Evolutionary conservation across 2,888 invertebrate genomes (phyloP).

Genomic region (Ametastegia equiseti): DNA sequence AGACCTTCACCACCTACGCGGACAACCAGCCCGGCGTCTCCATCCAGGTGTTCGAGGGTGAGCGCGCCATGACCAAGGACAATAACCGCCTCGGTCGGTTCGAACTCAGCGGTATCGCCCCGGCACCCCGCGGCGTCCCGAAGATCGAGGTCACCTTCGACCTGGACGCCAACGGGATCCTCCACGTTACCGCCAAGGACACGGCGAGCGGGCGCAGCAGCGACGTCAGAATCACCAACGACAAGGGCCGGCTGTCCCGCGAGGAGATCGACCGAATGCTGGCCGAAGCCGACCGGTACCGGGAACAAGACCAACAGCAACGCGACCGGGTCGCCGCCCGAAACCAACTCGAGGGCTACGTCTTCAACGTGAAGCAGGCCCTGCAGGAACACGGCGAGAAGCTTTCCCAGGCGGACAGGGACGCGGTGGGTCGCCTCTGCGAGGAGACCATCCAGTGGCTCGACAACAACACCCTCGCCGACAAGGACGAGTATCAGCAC

Average conservation of each 20-base stretch:
- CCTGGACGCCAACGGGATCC: conserved; percentile 87
- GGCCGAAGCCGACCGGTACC: conserved; percentile 85
- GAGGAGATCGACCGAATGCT: conserved; percentile 90
- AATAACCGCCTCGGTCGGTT: conserved; percentile 84
- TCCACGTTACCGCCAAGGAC: conserved; percentile 80
- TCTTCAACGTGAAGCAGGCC: conserved; percentile 84
- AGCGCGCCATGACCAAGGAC: conserved; percentile 89
- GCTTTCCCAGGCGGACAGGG: conserved; percentile 75
- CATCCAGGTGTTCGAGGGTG: conserved; percentile 83
- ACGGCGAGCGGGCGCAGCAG: conserved; percentile 84
- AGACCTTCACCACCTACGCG: conserved; percentile 82
- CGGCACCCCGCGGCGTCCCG: conserved; percentile 83
- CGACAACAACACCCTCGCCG: conserved; percentile 82
- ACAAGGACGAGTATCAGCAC: conserved; percentile 82
- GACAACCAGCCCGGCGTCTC: conserved; percentile 83
- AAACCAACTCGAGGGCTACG: conserved; percentile 85
- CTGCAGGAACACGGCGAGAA: conserved; percentile 81
- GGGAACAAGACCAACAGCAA: conserved; percentile 85
- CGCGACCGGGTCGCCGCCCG: conserved; percentile 83
- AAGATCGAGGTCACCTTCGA: conserved; percentile 87
- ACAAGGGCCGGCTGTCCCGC: conserved; percentile 88
- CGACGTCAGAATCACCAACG: conserved; percentile 90
- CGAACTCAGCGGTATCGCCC: conserved; percentile 83
- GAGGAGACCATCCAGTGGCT: conserved; percentile 84
- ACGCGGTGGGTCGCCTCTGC: conserved; percentile 76